Conservation (phyloP, 2,113 vertebrate genomes). For the Neolamprologus sp. region DNA sequence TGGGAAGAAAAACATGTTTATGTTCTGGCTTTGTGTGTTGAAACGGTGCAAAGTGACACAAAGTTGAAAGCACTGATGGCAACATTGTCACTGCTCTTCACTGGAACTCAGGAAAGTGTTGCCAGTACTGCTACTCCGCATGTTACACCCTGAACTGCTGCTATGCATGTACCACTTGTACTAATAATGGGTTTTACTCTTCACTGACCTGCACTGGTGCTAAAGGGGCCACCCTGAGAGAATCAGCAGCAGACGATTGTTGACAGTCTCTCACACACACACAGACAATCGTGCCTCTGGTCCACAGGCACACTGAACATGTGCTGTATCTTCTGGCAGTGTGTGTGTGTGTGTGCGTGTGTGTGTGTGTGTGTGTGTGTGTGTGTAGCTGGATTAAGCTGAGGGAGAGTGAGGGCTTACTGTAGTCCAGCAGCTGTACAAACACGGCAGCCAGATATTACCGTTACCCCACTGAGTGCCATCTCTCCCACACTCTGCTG, state of each 20-base stretch:
- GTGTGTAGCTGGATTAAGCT: slow-evolving; percentile 13
- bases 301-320: background rate
- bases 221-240: background rate
- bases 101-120: background rate
- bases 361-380: background rate
- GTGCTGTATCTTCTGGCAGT: background rate
- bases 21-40: background rate
- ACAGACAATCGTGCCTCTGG: background rate
- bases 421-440: slow-evolving; percentile 68
- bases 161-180: background rate
- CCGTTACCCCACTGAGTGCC: slow-evolving; percentile 44
- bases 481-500: slow-evolving; percentile 42
- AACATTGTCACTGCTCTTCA: background rate
- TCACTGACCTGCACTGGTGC: background rate
- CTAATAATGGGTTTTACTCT: background rate
- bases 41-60: background rate
- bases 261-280: background rate
- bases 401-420: slow-evolving; percentile 49
- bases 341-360: background rate
- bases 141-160: background rate
- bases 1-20: background rate
- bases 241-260: background rate
- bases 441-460: slow-evolving; percentile 63
- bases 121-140: background rate
- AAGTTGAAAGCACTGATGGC: background rate